phyloP scores from a whole-genome alignment of 2,888 invertebrate genomes.

The Netelia virgata region DNA sequence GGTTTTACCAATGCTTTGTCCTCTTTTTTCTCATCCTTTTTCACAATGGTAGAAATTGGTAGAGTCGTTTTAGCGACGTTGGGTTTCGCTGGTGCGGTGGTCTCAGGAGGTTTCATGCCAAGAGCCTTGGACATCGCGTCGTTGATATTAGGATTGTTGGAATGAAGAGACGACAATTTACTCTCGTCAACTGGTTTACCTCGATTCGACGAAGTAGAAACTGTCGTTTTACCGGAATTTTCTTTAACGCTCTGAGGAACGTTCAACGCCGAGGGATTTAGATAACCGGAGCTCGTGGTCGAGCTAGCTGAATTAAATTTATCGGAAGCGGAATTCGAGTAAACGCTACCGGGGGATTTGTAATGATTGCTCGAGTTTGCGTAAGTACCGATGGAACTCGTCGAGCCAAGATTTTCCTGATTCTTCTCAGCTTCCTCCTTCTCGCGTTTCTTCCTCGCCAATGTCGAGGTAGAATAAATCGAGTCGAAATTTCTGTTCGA shows the following conservation, averaged over 20 bases:
- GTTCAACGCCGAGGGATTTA: conserved; percentile 90
- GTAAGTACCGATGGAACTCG: conserved; percentile 86
- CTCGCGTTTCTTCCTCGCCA: conserved; percentile 88
- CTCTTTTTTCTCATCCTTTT: conserved; percentile 68
- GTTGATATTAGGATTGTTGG: conserved; percentile 75
- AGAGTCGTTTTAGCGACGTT: conserved; percentile 69
- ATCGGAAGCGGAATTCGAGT: conserved; percentile 85
- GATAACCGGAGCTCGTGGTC: conserved; percentile 90
- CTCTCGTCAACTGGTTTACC: conserved; percentile 59
- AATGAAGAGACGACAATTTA: conserved; percentile 69
- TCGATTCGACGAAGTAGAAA: neutral
- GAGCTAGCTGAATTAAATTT: conserved; percentile 87
- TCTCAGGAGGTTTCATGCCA: conserved; percentile 76
- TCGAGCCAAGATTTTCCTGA: conserved; percentile 75
- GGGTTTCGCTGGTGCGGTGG: conserved; percentile 71
- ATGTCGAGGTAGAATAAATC: conserved; percentile 92
- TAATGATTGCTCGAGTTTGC: conserved; percentile 86
- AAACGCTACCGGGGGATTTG: conserved; percentile 88
- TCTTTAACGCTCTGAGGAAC: conserved; percentile 85
- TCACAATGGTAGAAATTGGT: conserved; percentile 69
- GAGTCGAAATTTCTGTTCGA: conserved; percentile 94
- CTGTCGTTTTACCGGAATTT: conserved; percentile 39
- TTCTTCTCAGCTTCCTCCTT: conserved; percentile 76
- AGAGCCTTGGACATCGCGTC: conserved; percentile 78
- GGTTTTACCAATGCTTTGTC: conserved; percentile 72